A percentile compares a stretch with the other conserved stretches of the same genome.
These are phyloP conservation scores for Stenodera caucasica DNA, from an alignment of 2,888 invertebrate species.

Conservation along the genomic window DNA sequence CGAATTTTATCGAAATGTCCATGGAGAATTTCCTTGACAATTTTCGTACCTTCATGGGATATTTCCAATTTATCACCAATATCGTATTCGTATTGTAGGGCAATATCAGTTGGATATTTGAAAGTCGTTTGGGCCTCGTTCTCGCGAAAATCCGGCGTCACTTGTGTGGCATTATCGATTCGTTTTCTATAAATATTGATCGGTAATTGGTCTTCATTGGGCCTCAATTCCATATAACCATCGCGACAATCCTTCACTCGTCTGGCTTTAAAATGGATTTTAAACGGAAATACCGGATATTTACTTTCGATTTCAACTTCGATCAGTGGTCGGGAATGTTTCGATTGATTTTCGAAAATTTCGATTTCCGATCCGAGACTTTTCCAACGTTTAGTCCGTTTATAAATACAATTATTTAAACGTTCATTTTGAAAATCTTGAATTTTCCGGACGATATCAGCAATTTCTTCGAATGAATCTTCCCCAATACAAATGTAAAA, in stretches of 20 bases:
- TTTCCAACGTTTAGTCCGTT: slow-evolving; percentile 34
- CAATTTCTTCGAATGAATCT: slow-evolving; percentile 59
- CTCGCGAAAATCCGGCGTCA: slow-evolving; percentile 55
- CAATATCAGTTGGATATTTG: slow-evolving; percentile 68
- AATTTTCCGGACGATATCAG: slow-evolving; percentile 60
- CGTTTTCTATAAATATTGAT: slow-evolving; percentile 61
- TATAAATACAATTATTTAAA: slow-evolving; percentile 40
- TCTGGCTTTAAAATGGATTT: slow-evolving; percentile 59
- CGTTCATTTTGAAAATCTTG: slow-evolving; percentile 57
- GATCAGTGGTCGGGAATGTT: slow-evolving; percentile 62
- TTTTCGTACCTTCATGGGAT: slow-evolving; percentile 21
- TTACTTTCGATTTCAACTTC: slow-evolving; percentile 69
- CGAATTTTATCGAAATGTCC: slow-evolving; percentile 45
- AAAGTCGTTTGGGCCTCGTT: slow-evolving; percentile 68
- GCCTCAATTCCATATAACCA: slow-evolving; percentile 69
- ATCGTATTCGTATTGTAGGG: slow-evolving; percentile 67
- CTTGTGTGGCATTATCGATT: slow-evolving; percentile 64
- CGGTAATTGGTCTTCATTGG: slow-evolving; percentile 59
- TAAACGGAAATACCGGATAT: slow-evolving; percentile 59
- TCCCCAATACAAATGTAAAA: slow-evolving; percentile 69
- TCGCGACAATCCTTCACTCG: slow-evolving; percentile 64
- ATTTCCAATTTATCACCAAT: slow-evolving; percentile 35
- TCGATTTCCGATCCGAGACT: slow-evolving; percentile 67
- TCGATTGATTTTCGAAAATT: slow-evolving; percentile 58
- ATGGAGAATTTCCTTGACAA: slow-evolving; percentile 43